A percentile compares a stretch with the other conserved stretches of the same genome.
Evolutionary conservation across 2,888 invertebrate genomes (phyloP).

Genomic region (Arrhopalites spinosus): DNA sequence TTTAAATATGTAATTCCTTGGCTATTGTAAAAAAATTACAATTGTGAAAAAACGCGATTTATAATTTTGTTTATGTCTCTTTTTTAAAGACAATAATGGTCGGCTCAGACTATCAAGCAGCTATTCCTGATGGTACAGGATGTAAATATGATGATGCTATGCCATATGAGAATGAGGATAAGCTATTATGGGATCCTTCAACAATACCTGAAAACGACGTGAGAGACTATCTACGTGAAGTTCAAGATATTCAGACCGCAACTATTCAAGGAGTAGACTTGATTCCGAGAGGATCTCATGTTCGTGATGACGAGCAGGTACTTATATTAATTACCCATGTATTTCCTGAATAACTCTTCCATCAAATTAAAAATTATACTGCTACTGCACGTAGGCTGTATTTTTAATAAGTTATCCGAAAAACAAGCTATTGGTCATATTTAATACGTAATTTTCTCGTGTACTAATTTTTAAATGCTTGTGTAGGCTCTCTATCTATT

Average conservation of each 20-base stretch:
- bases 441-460: too few species aligned
- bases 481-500: slow-evolving; percentile 84
- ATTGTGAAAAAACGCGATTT: too few species aligned
- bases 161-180: slow-evolving; percentile 94
- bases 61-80: too few species aligned
- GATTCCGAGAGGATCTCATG: slow-evolving; percentile 70
- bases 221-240: slow-evolving; percentile 43
- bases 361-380: too few species aligned
- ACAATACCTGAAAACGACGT: slow-evolving; percentile 71
- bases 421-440: too few species aligned
- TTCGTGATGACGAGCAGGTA: slow-evolving; percentile 69
- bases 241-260: slow-evolving; percentile 46
- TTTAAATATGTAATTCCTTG: too few species aligned
- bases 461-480: too few species aligned
- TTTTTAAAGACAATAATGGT: slow-evolving; percentile 92
- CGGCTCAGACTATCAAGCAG: slow-evolving; percentile 90
- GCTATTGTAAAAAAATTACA: too few species aligned
- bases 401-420: too few species aligned
- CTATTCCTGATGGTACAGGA: slow-evolving; percentile 86
- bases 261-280: slow-evolving; percentile 39
- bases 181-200: slow-evolving; percentile 89
- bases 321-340: too few species aligned
- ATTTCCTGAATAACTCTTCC: too few species aligned
- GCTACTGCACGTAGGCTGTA: too few species aligned
- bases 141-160: slow-evolving; percentile 91